These are phyloP conservation scores for Atrina japonica DNA, from an alignment of 2,888 invertebrate species.

Conservation along the genomic window DNA sequence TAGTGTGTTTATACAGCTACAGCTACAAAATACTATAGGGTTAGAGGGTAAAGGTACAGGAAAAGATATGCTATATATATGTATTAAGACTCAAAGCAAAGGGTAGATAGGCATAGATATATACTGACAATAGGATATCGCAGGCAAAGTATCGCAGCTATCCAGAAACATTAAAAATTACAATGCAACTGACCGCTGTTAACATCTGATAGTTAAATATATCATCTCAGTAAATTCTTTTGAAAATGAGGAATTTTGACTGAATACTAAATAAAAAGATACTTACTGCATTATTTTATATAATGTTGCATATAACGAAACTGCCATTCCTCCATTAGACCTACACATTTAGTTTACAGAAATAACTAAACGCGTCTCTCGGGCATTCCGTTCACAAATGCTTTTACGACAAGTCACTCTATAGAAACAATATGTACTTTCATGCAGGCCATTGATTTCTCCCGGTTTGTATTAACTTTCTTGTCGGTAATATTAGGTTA, in stretches of 20 bases:
- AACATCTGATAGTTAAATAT: no score
- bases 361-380: background rate
- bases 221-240: no score
- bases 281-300: constrained; percentile 2
- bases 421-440: background rate
- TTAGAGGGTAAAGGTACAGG: constrained; percentile 1
- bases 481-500: background rate
- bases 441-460: constrained; percentile 6
- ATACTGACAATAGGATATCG: background rate
- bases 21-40: background rate
- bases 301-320: constrained; percentile 12
- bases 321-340: constrained; percentile 18
- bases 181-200: no score
- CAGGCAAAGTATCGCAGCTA: constrained; percentile 4
- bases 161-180: no score
- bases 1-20: background rate
- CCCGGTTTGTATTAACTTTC: constrained; percentile 24
- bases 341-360: constrained; percentile 6
- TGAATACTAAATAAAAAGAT: constrained; percentile 2
- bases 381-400: background rate
- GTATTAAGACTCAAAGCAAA: background rate
- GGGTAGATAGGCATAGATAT: background rate
- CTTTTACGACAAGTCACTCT: background rate
- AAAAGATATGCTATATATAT: background rate
- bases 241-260: no score